Percentiles rank a stretch among this genome's conserved stretches.
Evolutionary conservation across 2,113 vertebrate species (phyloP).

Genomic region (Mastomys natalensis): DNA sequence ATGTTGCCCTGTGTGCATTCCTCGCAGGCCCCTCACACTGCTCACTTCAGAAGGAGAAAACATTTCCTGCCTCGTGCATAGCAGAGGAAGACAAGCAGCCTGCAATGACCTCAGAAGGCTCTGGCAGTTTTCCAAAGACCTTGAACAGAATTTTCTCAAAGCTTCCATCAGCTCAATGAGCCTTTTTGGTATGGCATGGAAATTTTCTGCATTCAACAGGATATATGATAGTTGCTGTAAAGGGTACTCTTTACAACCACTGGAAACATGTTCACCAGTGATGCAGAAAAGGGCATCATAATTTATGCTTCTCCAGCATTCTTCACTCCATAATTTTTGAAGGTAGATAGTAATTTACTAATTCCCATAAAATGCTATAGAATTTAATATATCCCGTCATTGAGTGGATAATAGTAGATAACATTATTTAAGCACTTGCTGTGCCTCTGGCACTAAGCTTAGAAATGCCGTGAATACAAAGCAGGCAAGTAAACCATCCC

Average conservation of each 20-base stretch:
- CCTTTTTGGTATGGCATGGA: conserved; percentile 65
- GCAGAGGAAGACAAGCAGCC: conserved; percentile 80
- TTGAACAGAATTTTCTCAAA: conserved; percentile 75
- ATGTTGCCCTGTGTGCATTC: conserved; percentile 64
- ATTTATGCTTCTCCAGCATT: not conserved
- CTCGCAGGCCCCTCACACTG: conserved; percentile 78
- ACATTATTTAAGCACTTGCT: not conserved
- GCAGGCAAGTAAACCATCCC: not conserved
- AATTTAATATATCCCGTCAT: conserved; percentile 4
- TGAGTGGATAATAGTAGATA: not conserved
- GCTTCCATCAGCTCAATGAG: conserved; percentile 68
- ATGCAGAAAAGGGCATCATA: not conserved
- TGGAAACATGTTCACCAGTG: conserved; percentile 17
- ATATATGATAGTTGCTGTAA: conserved; percentile 50
- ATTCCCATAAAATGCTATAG: not conserved
- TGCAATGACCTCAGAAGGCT: conserved; percentile 83
- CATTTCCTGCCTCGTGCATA: conserved; percentile 88
- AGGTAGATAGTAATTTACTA: not conserved
- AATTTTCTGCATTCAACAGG: conserved; percentile 65
- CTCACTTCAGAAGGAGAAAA: conserved; percentile 85
- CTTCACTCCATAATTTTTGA: not conserved
- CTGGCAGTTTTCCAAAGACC: conserved; percentile 67
- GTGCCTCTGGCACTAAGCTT: not conserved
- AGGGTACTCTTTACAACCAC: conserved; percentile 4
- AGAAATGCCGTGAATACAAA: not conserved